These are phyloP conservation scores for Drosophila micromelanica DNA, from an alignment of 1,140 invertebrate genomes.

Conservation along the genomic window DNA sequence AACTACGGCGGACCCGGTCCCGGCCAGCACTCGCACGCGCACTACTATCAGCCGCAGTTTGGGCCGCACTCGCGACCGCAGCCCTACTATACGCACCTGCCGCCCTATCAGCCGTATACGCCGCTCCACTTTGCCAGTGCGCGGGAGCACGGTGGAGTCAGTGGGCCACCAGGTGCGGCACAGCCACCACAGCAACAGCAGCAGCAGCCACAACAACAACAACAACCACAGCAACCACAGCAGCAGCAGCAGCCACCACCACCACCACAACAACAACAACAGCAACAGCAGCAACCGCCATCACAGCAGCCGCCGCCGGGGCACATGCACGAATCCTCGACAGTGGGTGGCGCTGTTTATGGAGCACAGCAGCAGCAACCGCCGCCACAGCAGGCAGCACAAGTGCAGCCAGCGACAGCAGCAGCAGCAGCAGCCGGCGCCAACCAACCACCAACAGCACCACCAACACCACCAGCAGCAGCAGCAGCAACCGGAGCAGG, in stretches of 20 bases:
- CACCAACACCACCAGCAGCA: slow-evolving; percentile 7
- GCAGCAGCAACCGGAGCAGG: background rate
- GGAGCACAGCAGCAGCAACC: slow-evolving; percentile 9
- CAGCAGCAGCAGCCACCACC: slow-evolving; percentile 10
- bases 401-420: background rate
- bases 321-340: slow-evolving; percentile 30
- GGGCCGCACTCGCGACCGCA: slow-evolving; percentile 87
- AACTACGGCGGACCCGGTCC: slow-evolving; percentile 78
- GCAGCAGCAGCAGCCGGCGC: slow-evolving; percentile 8
- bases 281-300: slow-evolving; percentile 10
- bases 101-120: slow-evolving; percentile 88
- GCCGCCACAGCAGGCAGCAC: slow-evolving; percentile 1
- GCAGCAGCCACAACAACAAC: slow-evolving; percentile 33
- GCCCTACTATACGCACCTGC: slow-evolving; percentile 86
- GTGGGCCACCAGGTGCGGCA: slow-evolving; percentile 81
- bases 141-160: slow-evolving; percentile 21
- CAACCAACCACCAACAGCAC: slow-evolving; percentile 3
- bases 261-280: slow-evolving; percentile 4
- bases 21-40: slow-evolving; percentile 85
- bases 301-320: slow-evolving; percentile 15
- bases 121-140: slow-evolving; percentile 56
- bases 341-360: slow-evolving; percentile 13
- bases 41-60: slow-evolving; percentile 88
- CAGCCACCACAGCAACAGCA: slow-evolving; percentile 30
- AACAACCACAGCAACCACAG: slow-evolving; percentile 35